Conservation (phyloP, 1,140 invertebrate genomes). For the Pachypeltis micranthus region DNA sequence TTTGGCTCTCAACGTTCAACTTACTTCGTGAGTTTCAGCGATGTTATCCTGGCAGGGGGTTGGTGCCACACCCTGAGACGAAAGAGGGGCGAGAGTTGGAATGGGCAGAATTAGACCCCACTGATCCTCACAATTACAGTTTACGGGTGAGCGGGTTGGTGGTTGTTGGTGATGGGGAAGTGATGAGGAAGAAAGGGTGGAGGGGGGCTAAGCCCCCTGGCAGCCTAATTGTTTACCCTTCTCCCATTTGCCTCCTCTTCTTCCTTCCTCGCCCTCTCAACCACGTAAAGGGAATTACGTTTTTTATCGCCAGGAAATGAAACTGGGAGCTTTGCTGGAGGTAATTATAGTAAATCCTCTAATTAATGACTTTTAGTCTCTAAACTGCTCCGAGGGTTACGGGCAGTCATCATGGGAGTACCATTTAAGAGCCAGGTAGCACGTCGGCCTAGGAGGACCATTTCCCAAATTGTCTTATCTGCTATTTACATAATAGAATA, state of each 20-base stretch:
- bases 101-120: not conserved
- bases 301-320: constrained; percentile 9
- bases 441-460: too few relatives aligned
- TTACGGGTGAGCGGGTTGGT: not conserved
- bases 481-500: too few relatives aligned
- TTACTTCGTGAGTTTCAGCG: too few relatives aligned
- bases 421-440: too few relatives aligned
- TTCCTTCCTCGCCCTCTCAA: too few relatives aligned
- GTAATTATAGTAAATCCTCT: constrained; percentile 5
- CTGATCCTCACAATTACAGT: constrained; percentile 4
- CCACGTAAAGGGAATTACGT: not conserved
- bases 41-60: too few relatives aligned
- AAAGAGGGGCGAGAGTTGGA: not conserved
- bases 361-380: not conserved
- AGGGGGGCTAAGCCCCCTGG: not conserved
- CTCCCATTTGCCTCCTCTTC: not conserved
- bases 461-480: too few relatives aligned
- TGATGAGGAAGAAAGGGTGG: not conserved
- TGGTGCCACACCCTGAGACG: not conserved
- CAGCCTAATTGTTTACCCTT: constrained; percentile 4
- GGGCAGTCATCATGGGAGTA: not conserved
- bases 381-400: not conserved
- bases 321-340: not conserved
- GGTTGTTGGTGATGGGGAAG: not conserved
- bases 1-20: too few relatives aligned